These are phyloP conservation scores for Candidula unifasciata DNA, from an alignment of 2,888 invertebrate genomes.

Conservation along the genomic window DNA sequence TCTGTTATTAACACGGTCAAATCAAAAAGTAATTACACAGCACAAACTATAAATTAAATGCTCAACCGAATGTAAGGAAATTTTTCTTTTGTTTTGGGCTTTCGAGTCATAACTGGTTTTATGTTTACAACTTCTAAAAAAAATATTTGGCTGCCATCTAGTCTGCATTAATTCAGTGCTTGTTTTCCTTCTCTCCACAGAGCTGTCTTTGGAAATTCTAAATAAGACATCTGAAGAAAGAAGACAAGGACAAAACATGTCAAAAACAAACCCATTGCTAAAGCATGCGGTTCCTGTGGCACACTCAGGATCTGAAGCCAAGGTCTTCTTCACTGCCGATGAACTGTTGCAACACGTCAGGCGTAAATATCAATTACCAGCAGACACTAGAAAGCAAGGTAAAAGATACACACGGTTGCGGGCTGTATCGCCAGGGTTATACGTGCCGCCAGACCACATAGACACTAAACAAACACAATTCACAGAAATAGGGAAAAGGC, in stretches of 20 bases:
- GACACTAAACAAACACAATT: not conserved
- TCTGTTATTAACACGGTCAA: no score
- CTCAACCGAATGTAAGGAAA: no score
- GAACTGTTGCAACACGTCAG: conserved; percentile 1
- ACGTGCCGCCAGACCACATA: not conserved
- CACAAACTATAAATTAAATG: no score
- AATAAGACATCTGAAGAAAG: not conserved
- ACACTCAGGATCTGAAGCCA: not conserved
- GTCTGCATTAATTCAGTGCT: no score
- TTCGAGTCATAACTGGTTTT: no score
- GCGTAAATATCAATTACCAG: not conserved
- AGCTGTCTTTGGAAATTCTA: not conserved
- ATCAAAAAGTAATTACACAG: no score
- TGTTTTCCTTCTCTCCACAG: not conserved
- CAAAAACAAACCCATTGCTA: not conserved
- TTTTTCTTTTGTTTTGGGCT: no score
- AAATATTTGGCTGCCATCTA: no score
- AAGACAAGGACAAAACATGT: not conserved
- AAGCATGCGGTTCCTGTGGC: not conserved
- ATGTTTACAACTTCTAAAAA: no score
- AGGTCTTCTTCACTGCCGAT: conserved; percentile 15
- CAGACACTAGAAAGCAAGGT: not conserved
- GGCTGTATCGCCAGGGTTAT: not conserved
- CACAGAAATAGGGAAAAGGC: not conserved
- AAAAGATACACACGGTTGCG: not conserved